Evolutionary conservation across 2,797 vertebrate genomes (phyloP).

Genomic region (Anisognathus igniventris): DNA sequence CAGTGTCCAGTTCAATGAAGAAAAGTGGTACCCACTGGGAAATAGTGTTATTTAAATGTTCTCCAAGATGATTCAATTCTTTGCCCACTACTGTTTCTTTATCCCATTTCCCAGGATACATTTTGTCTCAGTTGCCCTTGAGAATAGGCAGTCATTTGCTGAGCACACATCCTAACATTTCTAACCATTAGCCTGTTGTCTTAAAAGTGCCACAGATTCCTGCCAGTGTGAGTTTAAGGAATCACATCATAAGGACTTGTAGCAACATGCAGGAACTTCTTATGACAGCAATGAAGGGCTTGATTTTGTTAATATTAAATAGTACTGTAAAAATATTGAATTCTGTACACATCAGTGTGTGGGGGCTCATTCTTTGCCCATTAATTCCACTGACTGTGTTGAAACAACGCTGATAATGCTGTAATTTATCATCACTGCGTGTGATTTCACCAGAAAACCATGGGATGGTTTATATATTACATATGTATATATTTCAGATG

Average conservation of each 20-base stretch:
- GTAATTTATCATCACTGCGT: background rate
- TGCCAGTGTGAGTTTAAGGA: background rate
- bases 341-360: background rate
- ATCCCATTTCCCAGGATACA: background rate
- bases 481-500: background rate
- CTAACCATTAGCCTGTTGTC: background rate
- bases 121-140: constrained; percentile 2
- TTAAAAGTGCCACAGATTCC: background rate
- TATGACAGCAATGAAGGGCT: background rate
- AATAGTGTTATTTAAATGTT: constrained; percentile 70
- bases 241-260: background rate
- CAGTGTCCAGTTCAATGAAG: constrained; percentile 71
- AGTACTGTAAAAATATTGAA: background rate
- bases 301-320: background rate
- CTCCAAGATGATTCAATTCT: constrained; percentile 17
- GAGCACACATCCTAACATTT: background rate
- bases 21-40: constrained; percentile 79
- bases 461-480: background rate
- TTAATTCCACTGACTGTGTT: background rate
- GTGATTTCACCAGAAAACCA: background rate
- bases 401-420: background rate
- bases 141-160: background rate
- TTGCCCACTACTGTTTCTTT: background rate
- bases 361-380: background rate
- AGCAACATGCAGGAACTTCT: background rate